Base-by-base conservation (phyloP, 2,113 vertebrate genomes). In the Noctilio leporinus region DNA sequence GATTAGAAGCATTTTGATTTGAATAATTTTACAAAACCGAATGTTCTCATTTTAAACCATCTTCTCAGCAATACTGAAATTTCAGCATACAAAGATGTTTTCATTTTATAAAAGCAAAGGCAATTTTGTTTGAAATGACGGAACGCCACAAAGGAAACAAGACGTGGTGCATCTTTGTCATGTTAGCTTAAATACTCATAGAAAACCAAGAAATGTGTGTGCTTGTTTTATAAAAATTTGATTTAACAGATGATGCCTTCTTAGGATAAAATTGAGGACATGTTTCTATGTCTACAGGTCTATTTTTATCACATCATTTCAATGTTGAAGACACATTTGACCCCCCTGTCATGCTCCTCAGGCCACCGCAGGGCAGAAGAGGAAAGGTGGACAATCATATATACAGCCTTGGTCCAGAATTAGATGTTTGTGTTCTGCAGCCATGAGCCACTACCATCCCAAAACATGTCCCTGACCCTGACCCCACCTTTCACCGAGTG, bases 11-110 rank as follows among this genome's bases (percentile, higher is more conserved):
- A 83, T 43, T 92, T 91, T 6, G 14, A 89, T 91, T 73, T 95
- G 82, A 93, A 95, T 94, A 91, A 91, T 91, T 96, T 94, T 3
- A 67, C 75, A 81, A 95, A 92, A 57, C 20, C 64, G 17, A 86
- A 57, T 78, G 73, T 69, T 94, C 89, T 94, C 55, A 73, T 89
- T 85, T 80, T 70, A 93, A 91, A n/a, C 7, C 15, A 73, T 81
- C 91, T 96, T 94, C 35, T 55, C 62, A 70, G 62, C 43, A 96
- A 75, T 24, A 3, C 8, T 53, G 45, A 82, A 78, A 93, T 86
- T 77, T 87, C 59, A 78, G 80, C 35, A 2, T 28, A 85, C 5
- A 40, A 91, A 86, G 82, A 83, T 45, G 38, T 22, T 92, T 92
- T 72, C 3, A 28, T 64, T 2, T 3, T 45, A 10, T 47, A 40